A percentile compares a stretch with the other conserved stretches of the same genome.
phyloP scores from a whole-genome alignment of 1,140 invertebrate species.

The Scaptomyza graminum region DNA sequence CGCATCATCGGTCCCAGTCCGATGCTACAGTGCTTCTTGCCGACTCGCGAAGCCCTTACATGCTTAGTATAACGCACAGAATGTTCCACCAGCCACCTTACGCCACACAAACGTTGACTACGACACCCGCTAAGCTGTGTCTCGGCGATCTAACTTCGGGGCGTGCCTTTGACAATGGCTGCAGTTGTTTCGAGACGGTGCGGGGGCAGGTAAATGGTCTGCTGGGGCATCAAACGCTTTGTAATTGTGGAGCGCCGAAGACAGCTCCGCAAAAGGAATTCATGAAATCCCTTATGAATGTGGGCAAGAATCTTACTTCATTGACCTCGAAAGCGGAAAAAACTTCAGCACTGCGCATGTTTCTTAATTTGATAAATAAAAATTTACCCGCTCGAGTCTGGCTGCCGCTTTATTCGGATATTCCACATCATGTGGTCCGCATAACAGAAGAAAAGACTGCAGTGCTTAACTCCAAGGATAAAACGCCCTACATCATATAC shows the following conservation, averaged over 20 bases:
- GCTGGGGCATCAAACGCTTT: slow-evolving; percentile 89
- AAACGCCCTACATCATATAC: slow-evolving; percentile 99
- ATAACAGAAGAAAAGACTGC: slow-evolving; percentile 96
- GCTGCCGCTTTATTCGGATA: slow-evolving; percentile 97
- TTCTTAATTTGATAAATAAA: slow-evolving; percentile 96
- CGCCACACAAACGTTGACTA: slow-evolving; percentile 72
- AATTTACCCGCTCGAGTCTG: slow-evolving; percentile 99
- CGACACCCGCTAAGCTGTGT: slow-evolving; percentile 86
- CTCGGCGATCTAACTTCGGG: slow-evolving; percentile 96
- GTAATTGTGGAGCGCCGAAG: slow-evolving; percentile 91
- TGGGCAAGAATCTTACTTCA: slow-evolving; percentile 95
- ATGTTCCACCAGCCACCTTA: slow-evolving; percentile 82
- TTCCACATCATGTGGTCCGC: slow-evolving; percentile 95
- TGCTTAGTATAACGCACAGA: slow-evolving; percentile 78
- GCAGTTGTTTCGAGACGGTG: slow-evolving; percentile 89
- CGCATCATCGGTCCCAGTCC: slow-evolving; percentile 91
- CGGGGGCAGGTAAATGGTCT: slow-evolving; percentile 90
- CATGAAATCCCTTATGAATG: slow-evolving; percentile 92
- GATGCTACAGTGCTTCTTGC: slow-evolving; percentile 90
- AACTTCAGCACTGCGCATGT: slow-evolving; percentile 94
- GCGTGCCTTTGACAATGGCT: slow-evolving; percentile 97
- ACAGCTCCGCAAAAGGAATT: slow-evolving; percentile 94
- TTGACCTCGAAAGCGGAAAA: slow-evolving; percentile 97
- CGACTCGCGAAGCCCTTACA: slow-evolving; percentile 62
- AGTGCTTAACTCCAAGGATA: slow-evolving; percentile 99